Conservation (phyloP, 2,888 invertebrate species). For the Salpingus planirostris region DNA sequence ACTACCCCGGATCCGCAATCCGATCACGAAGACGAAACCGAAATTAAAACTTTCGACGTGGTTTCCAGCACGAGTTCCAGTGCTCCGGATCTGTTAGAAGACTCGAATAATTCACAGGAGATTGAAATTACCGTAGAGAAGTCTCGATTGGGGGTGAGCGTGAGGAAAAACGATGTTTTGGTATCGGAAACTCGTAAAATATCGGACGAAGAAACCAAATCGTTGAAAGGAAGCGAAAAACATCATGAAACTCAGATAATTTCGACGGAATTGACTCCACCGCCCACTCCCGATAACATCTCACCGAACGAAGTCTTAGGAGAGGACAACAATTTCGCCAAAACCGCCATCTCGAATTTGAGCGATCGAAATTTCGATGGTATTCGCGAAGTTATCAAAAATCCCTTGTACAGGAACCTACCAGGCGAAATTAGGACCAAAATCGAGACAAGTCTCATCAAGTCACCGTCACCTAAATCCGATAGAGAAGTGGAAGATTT, state of each 20-base stretch:
- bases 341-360: background rate
- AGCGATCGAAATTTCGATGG: too few relatives aligned
- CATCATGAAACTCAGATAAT: constrained; percentile 2
- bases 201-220: background rate
- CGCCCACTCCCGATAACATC: constrained; percentile 31
- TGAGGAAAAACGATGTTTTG: constrained; percentile 4
- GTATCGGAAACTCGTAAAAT: too few relatives aligned
- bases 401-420: background rate
- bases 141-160: background rate
- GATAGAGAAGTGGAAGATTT: background rate
- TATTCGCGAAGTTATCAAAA: background rate
- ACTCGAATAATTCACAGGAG: constrained; percentile 3
- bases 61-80: constrained; percentile 5
- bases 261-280: constrained; percentile 32
- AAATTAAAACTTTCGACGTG: constrained; percentile 33
- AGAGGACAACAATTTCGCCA: background rate
- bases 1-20: constrained; percentile 43
- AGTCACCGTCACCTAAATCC: too few relatives aligned
- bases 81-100: constrained; percentile 5
- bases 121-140: constrained; percentile 1
- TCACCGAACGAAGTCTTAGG: constrained; percentile 18
- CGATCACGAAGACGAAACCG: constrained; percentile 40
- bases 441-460: too few relatives aligned
- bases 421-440: too few relatives aligned
- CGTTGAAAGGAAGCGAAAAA: constrained; percentile 1